Conservation (phyloP, 2,797 vertebrate species). For the Falco berigora region DNA sequence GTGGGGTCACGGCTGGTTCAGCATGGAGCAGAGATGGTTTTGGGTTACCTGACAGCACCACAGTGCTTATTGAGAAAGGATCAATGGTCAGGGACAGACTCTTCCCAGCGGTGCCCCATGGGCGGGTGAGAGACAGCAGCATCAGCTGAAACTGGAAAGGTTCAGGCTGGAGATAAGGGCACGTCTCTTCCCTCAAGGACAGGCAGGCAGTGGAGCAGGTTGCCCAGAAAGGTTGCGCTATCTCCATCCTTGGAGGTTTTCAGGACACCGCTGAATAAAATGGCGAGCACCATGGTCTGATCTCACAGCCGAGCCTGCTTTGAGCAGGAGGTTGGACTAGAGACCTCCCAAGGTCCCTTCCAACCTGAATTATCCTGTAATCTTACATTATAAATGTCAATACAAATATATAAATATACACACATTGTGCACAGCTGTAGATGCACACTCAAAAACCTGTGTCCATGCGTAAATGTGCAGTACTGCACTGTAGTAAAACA, state of each 20-base stretch:
- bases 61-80: not conserved
- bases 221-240: not conserved
- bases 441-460: not conserved
- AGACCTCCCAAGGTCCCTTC: not conserved
- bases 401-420: not conserved
- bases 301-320: not conserved
- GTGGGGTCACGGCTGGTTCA: not conserved
- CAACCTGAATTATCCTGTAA: not conserved
- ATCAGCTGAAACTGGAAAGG: not conserved
- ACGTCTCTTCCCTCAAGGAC: not conserved
- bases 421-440: not conserved
- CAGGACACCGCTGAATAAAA: not conserved
- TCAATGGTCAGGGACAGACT: fast-evolving
- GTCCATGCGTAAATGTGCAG: not conserved
- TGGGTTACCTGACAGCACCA: not conserved
- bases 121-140: not conserved
- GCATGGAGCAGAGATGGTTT: not conserved
- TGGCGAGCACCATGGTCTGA: not conserved
- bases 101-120: not conserved
- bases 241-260: not conserved
- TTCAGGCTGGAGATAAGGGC: not conserved
- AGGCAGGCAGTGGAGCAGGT: not conserved
- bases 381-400: not conserved
- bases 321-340: not conserved
- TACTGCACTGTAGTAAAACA: not conserved